phyloP scores from a whole-genome alignment of 2,888 invertebrate genomes.

The Bibio marci region DNA sequence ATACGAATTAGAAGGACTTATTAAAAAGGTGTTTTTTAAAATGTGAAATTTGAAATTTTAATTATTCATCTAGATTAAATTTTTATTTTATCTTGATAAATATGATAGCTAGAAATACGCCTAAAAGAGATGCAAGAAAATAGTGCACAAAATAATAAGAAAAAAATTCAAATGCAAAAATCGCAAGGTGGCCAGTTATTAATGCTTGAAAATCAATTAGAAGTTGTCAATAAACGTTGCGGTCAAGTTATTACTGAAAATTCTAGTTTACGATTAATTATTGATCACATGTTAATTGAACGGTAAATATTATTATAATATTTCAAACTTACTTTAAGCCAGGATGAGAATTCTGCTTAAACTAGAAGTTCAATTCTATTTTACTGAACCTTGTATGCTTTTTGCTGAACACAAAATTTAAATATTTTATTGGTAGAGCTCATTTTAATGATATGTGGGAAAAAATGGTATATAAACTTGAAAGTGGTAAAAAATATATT shows the following conservation, averaged over 20 bases:
- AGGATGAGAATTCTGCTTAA: no score
- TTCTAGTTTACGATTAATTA: slow-evolving; percentile 51
- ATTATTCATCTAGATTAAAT: no score
- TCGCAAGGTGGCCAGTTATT: slow-evolving; percentile 34
- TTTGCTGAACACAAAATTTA: no score
- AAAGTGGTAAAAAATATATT: slow-evolving; percentile 63
- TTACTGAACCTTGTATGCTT: no score
- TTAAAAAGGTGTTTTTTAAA: slow-evolving; percentile 23
- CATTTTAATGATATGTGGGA: slow-evolving; percentile 72
- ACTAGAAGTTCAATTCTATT: no score
- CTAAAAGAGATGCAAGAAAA: slow-evolving; percentile 24
- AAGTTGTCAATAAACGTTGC: slow-evolving; percentile 59
- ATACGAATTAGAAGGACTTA: slow-evolving; percentile 34
- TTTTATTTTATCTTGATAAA: neutral
- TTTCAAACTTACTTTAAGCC: neutral
- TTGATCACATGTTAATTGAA: slow-evolving; percentile 67
- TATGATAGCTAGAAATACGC: slow-evolving; percentile 22
- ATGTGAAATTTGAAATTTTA: no score
- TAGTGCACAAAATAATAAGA: slow-evolving; percentile 33
- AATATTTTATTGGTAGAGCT: slow-evolving; percentile 34
- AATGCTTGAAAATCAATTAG: slow-evolving; percentile 56
- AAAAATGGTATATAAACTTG: slow-evolving; percentile 54
- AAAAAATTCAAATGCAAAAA: slow-evolving; percentile 21
- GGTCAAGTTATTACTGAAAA: slow-evolving; percentile 60
- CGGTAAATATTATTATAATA: slow-evolving; percentile 30